Conservation (phyloP, 2,888 invertebrate genomes). For the Timema podura region DNA sequence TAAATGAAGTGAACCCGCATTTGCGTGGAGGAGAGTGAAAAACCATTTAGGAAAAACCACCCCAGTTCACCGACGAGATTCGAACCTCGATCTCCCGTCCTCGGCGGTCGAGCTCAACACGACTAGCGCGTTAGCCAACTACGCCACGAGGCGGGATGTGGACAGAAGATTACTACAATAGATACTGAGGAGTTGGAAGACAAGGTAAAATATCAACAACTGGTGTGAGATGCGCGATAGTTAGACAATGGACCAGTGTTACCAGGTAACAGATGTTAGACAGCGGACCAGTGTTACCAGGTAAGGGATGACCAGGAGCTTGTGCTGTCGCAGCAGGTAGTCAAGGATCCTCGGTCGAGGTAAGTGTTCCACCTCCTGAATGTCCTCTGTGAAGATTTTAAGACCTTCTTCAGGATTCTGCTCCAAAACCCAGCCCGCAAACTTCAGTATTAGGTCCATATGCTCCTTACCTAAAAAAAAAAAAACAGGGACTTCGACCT, state of each 20-base stretch:
- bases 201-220: too few relatives aligned
- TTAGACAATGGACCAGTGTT: background rate
- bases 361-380: constrained; percentile 81
- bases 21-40: too few relatives aligned
- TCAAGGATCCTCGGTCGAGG: constrained; percentile 86
- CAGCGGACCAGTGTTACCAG: constrained; percentile 70
- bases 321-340: constrained; percentile 78
- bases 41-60: too few relatives aligned
- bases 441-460: constrained; percentile 86
- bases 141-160: too few relatives aligned
- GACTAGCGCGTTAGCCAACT: too few relatives aligned
- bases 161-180: too few relatives aligned
- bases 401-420: constrained; percentile 86
- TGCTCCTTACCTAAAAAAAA: constrained; percentile 61
- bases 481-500: constrained; percentile 23
- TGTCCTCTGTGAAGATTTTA: constrained; percentile 81
- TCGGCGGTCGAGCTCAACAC: too few relatives aligned
- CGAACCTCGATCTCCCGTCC: too few relatives aligned
- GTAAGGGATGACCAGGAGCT: constrained; percentile 81
- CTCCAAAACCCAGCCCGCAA: constrained; percentile 87
- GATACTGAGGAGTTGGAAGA: too few relatives aligned
- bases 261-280: constrained; percentile 37
- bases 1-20: too few relatives aligned
- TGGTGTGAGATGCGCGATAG: too few relatives aligned
- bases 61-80: too few relatives aligned